Percentiles rank a stretch among this genome's conserved stretches.
Conservation (phyloP, 2,113 vertebrate species). For the Dasyornis broadbenti region DNA sequence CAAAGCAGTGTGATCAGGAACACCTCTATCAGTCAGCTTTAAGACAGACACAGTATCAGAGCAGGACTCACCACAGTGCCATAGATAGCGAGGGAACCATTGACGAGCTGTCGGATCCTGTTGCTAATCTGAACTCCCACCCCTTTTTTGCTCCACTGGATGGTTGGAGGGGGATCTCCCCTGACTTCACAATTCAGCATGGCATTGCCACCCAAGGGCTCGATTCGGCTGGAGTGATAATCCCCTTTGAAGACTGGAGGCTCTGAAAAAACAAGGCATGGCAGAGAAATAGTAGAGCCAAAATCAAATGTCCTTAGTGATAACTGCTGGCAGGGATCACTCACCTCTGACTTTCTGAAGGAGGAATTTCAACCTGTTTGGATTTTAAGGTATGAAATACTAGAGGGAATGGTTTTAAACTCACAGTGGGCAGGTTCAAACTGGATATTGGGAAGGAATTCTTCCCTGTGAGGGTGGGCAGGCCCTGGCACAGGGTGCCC, state of each 20-base stretch:
- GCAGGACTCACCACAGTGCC: slow-evolving; percentile 83
- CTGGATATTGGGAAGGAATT: neutral
- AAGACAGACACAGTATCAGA: neutral
- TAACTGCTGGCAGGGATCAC: neutral
- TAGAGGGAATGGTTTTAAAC: neutral
- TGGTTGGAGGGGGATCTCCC: slow-evolving; percentile 89
- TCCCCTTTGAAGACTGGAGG: slow-evolving; percentile 93
- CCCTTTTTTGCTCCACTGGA: slow-evolving; percentile 91
- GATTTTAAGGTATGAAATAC: neutral
- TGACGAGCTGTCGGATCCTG: slow-evolving; percentile 85
- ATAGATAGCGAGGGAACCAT: slow-evolving; percentile 93
- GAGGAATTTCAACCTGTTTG: neutral
- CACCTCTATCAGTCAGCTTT: neutral
- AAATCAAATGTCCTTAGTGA: neutral
- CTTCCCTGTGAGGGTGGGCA: fast-evolving
- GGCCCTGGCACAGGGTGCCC: neutral
- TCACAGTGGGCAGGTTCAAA: neutral
- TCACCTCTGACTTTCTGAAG: neutral
- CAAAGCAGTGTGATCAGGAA: neutral
- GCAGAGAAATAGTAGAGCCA: neutral
- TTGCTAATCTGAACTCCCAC: slow-evolving; percentile 77
- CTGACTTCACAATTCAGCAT: slow-evolving; percentile 91
- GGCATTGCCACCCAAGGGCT: slow-evolving; percentile 88
- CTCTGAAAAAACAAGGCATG: slow-evolving; percentile 69
- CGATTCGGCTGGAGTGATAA: slow-evolving; percentile 82